Evolutionary conservation across 2,113 vertebrate species (phyloP).

Genomic region (Nematolebias whitei): DNA sequence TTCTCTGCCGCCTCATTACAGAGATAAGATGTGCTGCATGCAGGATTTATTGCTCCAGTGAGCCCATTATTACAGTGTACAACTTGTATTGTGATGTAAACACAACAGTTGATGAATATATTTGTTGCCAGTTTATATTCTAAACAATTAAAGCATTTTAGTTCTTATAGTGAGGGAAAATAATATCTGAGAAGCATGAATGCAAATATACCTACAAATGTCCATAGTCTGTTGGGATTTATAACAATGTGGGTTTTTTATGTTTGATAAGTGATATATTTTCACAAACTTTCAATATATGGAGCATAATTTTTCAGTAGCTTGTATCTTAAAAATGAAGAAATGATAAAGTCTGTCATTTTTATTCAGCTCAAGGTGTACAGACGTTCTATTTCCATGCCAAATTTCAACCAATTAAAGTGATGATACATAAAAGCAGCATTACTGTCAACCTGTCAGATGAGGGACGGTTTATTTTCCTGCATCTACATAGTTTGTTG

Average conservation of each 20-base stretch:
- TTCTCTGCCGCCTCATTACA: not conserved
- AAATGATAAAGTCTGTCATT: slow-evolving; percentile 39
- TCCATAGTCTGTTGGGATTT: no score
- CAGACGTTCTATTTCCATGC: slow-evolving; percentile 17
- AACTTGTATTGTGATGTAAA: not conserved
- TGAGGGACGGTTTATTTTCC: no score
- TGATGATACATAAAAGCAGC: not conserved
- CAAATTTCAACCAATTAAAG: slow-evolving; percentile 13
- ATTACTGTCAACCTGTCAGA: no score
- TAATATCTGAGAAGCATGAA: no score
- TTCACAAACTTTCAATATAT: not conserved
- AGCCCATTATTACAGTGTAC: not conserved
- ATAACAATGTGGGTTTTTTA: no score
- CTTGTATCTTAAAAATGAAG: slow-evolving; percentile 14
- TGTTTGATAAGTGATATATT: not conserved
- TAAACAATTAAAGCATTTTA: not conserved
- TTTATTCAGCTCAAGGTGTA: slow-evolving; percentile 35
- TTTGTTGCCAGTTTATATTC: not conserved
- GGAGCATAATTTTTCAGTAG: no score
- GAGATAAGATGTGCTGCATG: not conserved
- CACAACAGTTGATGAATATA: not conserved
- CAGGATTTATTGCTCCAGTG: not conserved
- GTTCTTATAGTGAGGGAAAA: not conserved
- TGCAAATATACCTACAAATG: not conserved
- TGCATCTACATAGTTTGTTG: no score